phyloP scores from a whole-genome alignment of 2,888 invertebrate species.

The Parascotia fuliginaria region DNA sequence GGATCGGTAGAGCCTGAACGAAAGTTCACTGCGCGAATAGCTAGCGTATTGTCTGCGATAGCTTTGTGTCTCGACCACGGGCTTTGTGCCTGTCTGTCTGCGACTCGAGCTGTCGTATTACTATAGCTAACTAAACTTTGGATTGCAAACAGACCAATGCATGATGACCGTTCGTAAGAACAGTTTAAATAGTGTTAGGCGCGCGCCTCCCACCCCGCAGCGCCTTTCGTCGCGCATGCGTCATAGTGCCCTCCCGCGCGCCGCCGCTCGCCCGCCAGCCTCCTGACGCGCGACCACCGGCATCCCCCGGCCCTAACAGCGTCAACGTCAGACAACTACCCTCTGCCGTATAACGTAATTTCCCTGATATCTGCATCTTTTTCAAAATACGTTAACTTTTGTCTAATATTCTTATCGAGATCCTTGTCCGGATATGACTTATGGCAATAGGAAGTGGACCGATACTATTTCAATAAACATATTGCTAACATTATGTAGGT shows the following conservation, averaged over 20 bases:
- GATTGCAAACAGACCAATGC: slow-evolving; percentile 90
- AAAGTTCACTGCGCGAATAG: slow-evolving; percentile 83
- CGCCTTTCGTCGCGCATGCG: slow-evolving; percentile 87
- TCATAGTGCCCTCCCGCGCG: slow-evolving; percentile 75
- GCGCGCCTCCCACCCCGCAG: slow-evolving; percentile 84
- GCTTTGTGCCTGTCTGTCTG: slow-evolving; percentile 85
- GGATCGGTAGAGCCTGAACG: slow-evolving; percentile 82
- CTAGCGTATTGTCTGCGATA: slow-evolving; percentile 84
- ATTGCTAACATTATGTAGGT: slow-evolving; percentile 5
- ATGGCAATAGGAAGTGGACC: slow-evolving; percentile 23
- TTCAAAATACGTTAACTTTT: not conserved
- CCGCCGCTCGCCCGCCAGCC: slow-evolving; percentile 46
- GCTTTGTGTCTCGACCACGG: slow-evolving; percentile 87
- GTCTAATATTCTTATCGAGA: slow-evolving; percentile 1
- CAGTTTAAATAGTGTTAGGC: slow-evolving; percentile 88
- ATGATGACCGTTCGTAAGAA: slow-evolving; percentile 87
- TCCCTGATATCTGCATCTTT: not conserved
- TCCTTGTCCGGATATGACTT: slow-evolving; percentile 26
- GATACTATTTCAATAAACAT: slow-evolving; percentile 12
- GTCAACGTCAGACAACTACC: slow-evolving; percentile 23
- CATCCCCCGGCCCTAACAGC: slow-evolving; percentile 32
- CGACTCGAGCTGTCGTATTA: slow-evolving; percentile 84
- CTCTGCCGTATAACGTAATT: not conserved
- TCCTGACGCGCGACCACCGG: slow-evolving; percentile 24
- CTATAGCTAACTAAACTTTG: slow-evolving; percentile 87